These are phyloP conservation scores for Tautogolabrus adspersus DNA, from an alignment of 2,113 vertebrate genomes.

Conservation along the genomic window DNA sequence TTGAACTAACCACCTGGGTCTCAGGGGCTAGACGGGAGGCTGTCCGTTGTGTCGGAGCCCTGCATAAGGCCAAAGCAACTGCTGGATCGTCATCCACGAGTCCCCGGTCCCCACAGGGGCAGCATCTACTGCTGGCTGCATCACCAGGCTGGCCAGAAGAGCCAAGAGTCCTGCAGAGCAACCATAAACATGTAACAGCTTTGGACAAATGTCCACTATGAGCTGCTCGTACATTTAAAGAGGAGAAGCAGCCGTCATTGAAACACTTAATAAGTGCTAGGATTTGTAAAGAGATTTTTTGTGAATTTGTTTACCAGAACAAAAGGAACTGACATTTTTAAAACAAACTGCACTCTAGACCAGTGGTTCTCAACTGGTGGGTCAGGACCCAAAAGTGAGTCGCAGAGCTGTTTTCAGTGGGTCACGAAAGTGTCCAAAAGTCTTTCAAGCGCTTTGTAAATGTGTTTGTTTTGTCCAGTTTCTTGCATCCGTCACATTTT, in stretches of 20 bases:
- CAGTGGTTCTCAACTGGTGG: too few relatives aligned
- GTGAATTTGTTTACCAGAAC: too few relatives aligned
- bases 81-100: constrained; percentile 92
- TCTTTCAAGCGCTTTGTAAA: too few relatives aligned
- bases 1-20: constrained; percentile 4
- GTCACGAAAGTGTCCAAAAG: too few relatives aligned
- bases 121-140: constrained; percentile 89
- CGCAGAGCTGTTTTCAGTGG: too few relatives aligned
- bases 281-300: not conserved
- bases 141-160: constrained; percentile 88
- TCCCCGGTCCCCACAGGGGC: constrained; percentile 89
- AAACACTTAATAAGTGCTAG: not conserved
- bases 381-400: too few relatives aligned
- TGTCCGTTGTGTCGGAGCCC: constrained; percentile 89
- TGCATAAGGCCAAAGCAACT: constrained; percentile 92
- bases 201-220: not conserved
- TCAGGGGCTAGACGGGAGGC: constrained; percentile 84
- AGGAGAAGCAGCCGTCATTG: not conserved
- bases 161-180: constrained; percentile 83
- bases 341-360: too few relatives aligned
- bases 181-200: not conserved
- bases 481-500: too few relatives aligned
- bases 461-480: too few relatives aligned
- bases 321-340: too few relatives aligned
- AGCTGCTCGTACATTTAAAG: too few relatives aligned